Evolutionary conservation across 2,113 vertebrate species (phyloP).

Genomic region (Cinclus cinclus): DNA sequence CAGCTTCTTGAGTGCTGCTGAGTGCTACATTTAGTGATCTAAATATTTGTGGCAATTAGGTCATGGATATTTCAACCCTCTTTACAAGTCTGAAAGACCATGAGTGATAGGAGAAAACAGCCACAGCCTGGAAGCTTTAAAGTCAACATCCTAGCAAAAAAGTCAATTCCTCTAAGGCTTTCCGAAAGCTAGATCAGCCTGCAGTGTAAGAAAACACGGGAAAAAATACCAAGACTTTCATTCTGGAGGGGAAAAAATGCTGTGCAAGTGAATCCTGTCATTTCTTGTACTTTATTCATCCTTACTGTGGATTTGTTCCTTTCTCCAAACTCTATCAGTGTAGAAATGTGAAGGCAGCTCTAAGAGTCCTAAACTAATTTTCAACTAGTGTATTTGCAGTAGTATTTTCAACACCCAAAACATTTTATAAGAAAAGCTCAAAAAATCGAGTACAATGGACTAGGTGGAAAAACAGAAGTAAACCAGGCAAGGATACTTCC

Average conservation of each 20-base stretch:
- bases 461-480: not conserved
- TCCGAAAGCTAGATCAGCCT: not conserved
- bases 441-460: not conserved
- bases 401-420: not conserved
- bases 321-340: not conserved
- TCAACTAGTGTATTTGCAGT: not conserved
- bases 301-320: not conserved
- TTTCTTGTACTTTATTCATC: not conserved
- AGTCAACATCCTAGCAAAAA: not conserved
- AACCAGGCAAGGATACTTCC: not conserved
- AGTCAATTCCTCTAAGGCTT: not conserved
- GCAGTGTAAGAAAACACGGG: not conserved
- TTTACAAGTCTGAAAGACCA: not conserved
- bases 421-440: not conserved
- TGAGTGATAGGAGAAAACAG: not conserved
- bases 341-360: not conserved
- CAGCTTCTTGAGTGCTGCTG: not conserved
- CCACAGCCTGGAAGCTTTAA: not conserved
- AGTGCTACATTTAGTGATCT: not conserved
- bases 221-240: not conserved
- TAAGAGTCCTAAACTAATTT: not conserved
- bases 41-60: not conserved
- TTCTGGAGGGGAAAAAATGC: not conserved
- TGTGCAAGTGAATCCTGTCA: not conserved
- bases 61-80: not conserved